Evolutionary conservation across 2,113 vertebrate species (phyloP).

Genomic region (Microcebus jonahi): DNA sequence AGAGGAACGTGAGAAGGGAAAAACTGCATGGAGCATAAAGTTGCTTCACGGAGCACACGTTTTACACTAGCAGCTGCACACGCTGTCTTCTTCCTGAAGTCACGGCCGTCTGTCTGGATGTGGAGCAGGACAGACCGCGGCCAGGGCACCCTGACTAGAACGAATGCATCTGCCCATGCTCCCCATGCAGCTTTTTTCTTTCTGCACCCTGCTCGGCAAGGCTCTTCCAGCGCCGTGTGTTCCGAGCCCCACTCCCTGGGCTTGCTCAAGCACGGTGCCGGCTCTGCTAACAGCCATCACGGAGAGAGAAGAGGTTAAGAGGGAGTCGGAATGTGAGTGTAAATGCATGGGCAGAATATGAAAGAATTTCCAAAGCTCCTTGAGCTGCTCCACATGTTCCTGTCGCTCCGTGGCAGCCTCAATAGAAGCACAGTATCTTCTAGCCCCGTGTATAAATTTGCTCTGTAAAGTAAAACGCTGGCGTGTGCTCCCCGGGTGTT

Average conservation of each 20-base stretch:
- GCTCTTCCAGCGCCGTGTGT: not conserved
- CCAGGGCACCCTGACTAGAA: not conserved
- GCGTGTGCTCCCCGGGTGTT: constrained; percentile 68
- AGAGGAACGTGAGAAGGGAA: not conserved
- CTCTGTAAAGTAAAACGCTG: constrained; percentile 74
- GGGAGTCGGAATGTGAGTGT: constrained; percentile 40
- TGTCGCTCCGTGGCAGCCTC: constrained; percentile 78
- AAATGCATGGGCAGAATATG: constrained; percentile 48
- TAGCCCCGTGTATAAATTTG: constrained; percentile 72
- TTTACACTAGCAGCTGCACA: not conserved
- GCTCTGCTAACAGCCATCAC: not conserved
- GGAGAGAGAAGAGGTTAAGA: constrained; percentile 57
- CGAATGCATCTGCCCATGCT: not conserved
- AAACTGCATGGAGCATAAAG: not conserved
- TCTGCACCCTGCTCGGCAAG: not conserved
- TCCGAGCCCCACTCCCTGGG: not conserved
- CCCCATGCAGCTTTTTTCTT: not conserved
- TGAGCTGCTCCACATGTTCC: constrained; percentile 85
- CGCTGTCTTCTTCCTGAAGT: not conserved
- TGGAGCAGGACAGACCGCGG: not conserved
- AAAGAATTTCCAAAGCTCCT: constrained; percentile 70
- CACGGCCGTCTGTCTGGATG: not conserved
- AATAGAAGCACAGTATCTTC: not conserved
- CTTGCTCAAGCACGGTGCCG: not conserved
- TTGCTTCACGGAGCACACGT: rapidly evolving